Evolutionary conservation across 2,797 vertebrate species (phyloP), one percentile per base, ranked within the genome.

Genomic region (Lates japonicus): DNA sequence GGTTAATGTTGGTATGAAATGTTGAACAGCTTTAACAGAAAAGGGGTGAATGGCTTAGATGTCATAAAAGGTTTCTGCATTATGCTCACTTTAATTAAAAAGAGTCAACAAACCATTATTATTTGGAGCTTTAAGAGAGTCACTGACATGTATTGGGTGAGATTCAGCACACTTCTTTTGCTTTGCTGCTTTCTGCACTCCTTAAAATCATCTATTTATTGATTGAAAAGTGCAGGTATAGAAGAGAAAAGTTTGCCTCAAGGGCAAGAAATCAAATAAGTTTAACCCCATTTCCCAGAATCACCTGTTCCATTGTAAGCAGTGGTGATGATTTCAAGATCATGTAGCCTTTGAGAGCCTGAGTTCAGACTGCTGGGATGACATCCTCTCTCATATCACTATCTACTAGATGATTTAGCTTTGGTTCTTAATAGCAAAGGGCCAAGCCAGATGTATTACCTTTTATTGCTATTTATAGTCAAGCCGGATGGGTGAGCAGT

Each of bases 391-490:
- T 81, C 48, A 72, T 74, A 33, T 17, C 29, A 25, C 70, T 54
- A 44, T 57, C 25, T 7, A 62, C 55, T 16, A 62, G 64, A 83
- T 84, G 86, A 87, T 88, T 88, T 84, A 82, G 39, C 55, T 55
- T 77, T 31, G 44, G 59, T 68, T 81, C 63, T 84, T 85, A 80
- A 87, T 69, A 82, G 70, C 79, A 76, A 33, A 55, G 72, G 67
- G 65, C 22, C 39, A 6, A 13, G 51, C 57, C 63, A 80, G 74
- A 81, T 65, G 46, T 64, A 83, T 84, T 84, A 75, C 35, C 54
- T 72, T 82, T 80, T 69, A 78, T 74, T 78, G n/a, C 61, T 88
- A 85, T 90, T 91, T 83, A 86, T 91, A 90, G 67, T 66, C 33
- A 0, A 77, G 74, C 5, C 31, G 20, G 73, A 80, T 64, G 75